Conservation (phyloP, 1,140 invertebrate species). For the Drosophila equinoxialis region DNA sequence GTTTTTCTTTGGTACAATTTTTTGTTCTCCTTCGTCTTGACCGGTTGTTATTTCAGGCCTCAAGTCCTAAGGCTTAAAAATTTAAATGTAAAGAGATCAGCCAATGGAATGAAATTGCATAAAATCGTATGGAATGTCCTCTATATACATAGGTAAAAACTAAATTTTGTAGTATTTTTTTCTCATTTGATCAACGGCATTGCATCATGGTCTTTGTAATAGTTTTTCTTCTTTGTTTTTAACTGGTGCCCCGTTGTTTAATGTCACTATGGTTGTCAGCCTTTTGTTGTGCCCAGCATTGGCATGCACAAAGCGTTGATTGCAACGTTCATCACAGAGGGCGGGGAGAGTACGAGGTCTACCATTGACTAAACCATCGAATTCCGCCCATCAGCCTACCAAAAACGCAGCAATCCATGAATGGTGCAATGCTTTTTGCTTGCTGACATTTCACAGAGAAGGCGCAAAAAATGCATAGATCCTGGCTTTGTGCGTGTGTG, state of each 20-base stretch:
- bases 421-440: slow-evolving; percentile 42
- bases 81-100: background rate
- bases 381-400: background rate
- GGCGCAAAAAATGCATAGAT: slow-evolving; percentile 36
- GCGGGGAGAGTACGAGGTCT: background rate
- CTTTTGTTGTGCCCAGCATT: slow-evolving; percentile 22
- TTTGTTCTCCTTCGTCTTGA: slow-evolving; percentile 21
- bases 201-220: slow-evolving; percentile 37
- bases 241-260: slow-evolving; percentile 35
- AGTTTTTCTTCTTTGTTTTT: slow-evolving; percentile 1
- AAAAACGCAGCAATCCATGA: background rate
- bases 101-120: too few species aligned
- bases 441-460: slow-evolving; percentile 46
- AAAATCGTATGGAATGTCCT: too few species aligned
- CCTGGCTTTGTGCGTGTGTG: slow-evolving; percentile 14
- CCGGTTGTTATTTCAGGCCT: slow-evolving; percentile 60
- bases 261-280: slow-evolving; percentile 40
- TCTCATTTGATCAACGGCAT: slow-evolving; percentile 25
- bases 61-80: background rate
- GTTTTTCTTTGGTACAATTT: slow-evolving; percentile 50
- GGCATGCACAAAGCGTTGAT: slow-evolving; percentile 68
- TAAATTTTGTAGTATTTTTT: background rate
- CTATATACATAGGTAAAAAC: too few species aligned
- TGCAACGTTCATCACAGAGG: slow-evolving; percentile 58
- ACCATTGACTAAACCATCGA: slow-evolving; percentile 33